phyloP scores from a whole-genome alignment of 1,140 invertebrate genomes.

The Papilio polyxenes region DNA sequence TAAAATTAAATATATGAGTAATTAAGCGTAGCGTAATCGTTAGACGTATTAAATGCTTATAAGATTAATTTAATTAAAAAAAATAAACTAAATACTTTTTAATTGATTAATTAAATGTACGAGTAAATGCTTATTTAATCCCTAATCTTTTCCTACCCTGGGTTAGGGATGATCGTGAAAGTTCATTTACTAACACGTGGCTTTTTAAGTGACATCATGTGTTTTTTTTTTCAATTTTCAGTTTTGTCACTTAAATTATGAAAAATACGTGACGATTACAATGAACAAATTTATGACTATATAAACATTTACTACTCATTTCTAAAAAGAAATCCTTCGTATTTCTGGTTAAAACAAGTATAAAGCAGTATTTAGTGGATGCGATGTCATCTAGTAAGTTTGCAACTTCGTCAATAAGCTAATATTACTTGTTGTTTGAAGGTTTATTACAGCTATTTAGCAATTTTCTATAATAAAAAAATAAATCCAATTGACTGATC shows the following conservation, averaged over 20 bases:
- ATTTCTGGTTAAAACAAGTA: background rate
- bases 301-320: background rate
- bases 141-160: too few species aligned
- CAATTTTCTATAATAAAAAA: too few species aligned
- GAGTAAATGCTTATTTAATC: too few species aligned
- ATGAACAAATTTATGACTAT: background rate
- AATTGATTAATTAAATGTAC: too few species aligned
- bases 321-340: constrained; percentile 3
- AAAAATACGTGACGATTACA: background rate
- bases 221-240: background rate
- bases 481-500: too few species aligned
- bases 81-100: too few species aligned
- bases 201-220: background rate
- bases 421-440: too few species aligned
- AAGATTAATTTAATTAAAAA: too few species aligned
- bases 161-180: background rate
- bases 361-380: background rate
- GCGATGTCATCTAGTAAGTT: too few species aligned
- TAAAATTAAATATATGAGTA: background rate
- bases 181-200: background rate
- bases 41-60: background rate
- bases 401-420: too few species aligned
- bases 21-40: background rate
- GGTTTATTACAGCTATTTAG: too few species aligned
- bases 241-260: background rate